Conservation (phyloP, 2,888 invertebrate genomes). For the Tribolium freemani region DNA sequence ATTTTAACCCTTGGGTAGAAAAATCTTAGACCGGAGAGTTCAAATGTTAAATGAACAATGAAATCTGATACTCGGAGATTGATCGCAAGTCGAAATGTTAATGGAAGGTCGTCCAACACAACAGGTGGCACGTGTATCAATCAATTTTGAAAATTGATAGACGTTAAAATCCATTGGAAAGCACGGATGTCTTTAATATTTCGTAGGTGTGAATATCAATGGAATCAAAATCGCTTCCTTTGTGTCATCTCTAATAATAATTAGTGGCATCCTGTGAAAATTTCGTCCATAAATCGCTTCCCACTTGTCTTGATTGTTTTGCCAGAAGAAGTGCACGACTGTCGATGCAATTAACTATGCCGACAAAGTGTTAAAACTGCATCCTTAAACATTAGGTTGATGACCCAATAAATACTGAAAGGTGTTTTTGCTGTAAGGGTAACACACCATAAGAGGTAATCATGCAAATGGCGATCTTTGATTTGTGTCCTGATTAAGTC, state of each 20-base stretch:
- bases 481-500: not conserved
- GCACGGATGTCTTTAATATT: not conserved
- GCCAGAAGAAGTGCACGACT: conserved; percentile 2
- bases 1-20: not conserved
- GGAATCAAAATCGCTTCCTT: not conserved
- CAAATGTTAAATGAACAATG: conserved; percentile 3
- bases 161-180: not conserved
- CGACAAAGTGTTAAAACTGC: too few species aligned
- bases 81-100: conserved; percentile 1
- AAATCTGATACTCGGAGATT: not conserved
- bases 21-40: not conserved
- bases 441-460: not conserved
- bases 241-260: too few species aligned
- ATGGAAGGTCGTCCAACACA: conserved; percentile 9
- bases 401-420: conserved; percentile 4
- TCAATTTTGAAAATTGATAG: conserved; percentile 6
- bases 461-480: conserved; percentile 2
- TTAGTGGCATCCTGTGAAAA: conserved; percentile 5
- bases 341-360: not conserved
- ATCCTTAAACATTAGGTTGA: not conserved
- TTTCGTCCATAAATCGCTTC: conserved; percentile 7
- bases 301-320: conserved; percentile 18
- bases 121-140: conserved; percentile 14
- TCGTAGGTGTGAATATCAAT: not conserved
- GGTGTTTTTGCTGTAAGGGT: conserved; percentile 3